These are phyloP conservation scores for Anoplophora glabripennis DNA, from an alignment of 1,140 invertebrate species.

Conservation along the genomic window DNA sequence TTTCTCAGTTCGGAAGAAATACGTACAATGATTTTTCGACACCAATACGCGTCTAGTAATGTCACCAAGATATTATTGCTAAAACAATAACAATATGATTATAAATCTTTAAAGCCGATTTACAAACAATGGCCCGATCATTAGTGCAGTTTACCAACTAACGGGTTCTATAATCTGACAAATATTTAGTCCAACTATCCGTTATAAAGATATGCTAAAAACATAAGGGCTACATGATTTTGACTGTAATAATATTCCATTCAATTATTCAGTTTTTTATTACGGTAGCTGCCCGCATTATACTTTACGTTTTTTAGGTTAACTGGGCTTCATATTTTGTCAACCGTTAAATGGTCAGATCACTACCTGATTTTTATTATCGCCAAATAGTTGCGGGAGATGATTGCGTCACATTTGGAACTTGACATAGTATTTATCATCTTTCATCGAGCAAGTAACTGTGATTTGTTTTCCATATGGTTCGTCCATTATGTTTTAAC, in stretches of 20 bases:
- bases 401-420: too few relatives aligned
- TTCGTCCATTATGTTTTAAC: too few relatives aligned
- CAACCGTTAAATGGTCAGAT: not conserved
- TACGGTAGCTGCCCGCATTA: slow-evolving; percentile 4
- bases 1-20: too few relatives aligned
- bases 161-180: slow-evolving; percentile 7
- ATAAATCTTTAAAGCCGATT: slow-evolving; percentile 7
- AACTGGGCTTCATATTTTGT: slow-evolving; percentile 6
- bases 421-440: too few relatives aligned
- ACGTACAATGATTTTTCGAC: too few relatives aligned
- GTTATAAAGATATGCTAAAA: slow-evolving; percentile 7
- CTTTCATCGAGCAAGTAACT: too few relatives aligned
- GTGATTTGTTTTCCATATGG: too few relatives aligned
- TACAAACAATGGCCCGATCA: slow-evolving; percentile 9
- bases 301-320: slow-evolving; percentile 1
- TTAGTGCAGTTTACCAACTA: slow-evolving; percentile 4
- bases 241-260: not conserved
- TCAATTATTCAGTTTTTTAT: slow-evolving; percentile 2
- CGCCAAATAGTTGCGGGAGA: too few relatives aligned
- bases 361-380: not conserved
- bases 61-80: not conserved
- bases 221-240: slow-evolving; percentile 7
- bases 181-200: not conserved
- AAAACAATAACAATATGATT: not conserved
- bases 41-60: too few relatives aligned